These are phyloP conservation scores for Sericinus montela DNA, from an alignment of 2,888 invertebrate species.

Conservation along the genomic window DNA sequence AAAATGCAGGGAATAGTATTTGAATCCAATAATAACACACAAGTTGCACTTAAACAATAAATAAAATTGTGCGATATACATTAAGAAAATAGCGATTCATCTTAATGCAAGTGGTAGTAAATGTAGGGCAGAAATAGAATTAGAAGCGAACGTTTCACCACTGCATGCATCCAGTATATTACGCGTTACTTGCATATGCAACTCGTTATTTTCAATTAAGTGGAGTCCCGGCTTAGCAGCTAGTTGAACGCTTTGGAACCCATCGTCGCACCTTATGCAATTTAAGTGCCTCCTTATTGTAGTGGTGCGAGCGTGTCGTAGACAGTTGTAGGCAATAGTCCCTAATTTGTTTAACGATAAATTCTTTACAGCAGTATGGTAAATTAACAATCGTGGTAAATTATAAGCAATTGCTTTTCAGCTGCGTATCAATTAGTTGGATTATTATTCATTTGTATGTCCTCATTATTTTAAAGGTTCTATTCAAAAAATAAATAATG, in stretches of 20 bases:
- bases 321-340: not conserved
- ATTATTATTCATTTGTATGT: not conserved
- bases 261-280: slow-evolving; percentile 22
- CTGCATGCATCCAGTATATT: slow-evolving; percentile 33
- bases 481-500: too few species aligned
- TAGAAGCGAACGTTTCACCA: slow-evolving; percentile 30
- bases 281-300: slow-evolving; percentile 21
- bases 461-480: not conserved
- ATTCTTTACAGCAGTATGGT: not conserved
- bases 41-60: too few species aligned
- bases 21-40: too few species aligned
- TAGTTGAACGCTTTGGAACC: slow-evolving; percentile 17
- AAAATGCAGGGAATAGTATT: too few species aligned
- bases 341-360: slow-evolving; percentile 11
- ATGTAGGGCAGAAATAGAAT: slow-evolving; percentile 35
- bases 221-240: slow-evolving; percentile 38
- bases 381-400: slow-evolving; percentile 1
- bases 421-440: not conserved
- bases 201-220: slow-evolving; percentile 66
- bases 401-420: not conserved
- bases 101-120: slow-evolving; percentile 31
- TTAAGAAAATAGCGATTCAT: slow-evolving; percentile 20
- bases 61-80: too few species aligned
- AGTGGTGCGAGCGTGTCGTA: not conserved
- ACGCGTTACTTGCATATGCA: slow-evolving; percentile 61